Evolutionary conservation across 2,113 vertebrate species (phyloP), one percentile per base, ranked within the genome.

Genomic region (Gavialis gangeticus): DNA sequence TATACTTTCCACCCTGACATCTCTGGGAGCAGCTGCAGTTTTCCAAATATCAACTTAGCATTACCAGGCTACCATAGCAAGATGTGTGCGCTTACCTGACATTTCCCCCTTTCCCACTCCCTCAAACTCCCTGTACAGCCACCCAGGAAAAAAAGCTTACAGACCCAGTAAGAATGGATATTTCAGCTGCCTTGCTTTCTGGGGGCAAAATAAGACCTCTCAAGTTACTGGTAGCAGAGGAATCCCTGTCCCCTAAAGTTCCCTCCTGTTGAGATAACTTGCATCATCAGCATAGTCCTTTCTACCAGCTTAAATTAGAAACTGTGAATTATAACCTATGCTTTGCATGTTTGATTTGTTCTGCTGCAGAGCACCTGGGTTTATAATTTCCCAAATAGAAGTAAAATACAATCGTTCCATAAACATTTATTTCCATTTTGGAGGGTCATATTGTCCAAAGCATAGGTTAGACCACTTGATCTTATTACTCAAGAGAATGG

Each of bases 291-390:
- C 83, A 92, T 58, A 69, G 30, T 77, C 56, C 69, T 57, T 62
- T 69, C 62, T 86, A 17, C 18, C 77, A 80, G 88, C 55, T 66
- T 75, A 75, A 87, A 24, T 84, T 79, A 86, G 13, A 69, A 55
- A 82, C 21, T 30, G 10, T 62, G 28, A 84, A 22, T 84, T 92
- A 88, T 27, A 14, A 66, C 3, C 78, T 84, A 56, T 55, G 25
- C 18, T 6, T 75, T 84, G 64, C 76, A 78, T 55, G 3, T 34
- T 87, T 80, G 57, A 14, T 4, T 6, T 46, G 27, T 92, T 75
- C 83, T 66, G 84, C 60, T 46, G 75, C n/a, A 84, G 24, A 88
- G 60, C 46, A 91, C 71, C 66, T 89, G 55, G 55, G 22, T 75
- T 0, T 0, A 46, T 56, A 75, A 8, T 25, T 69, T 6, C 76